Evolutionary conservation across 2,797 vertebrate genomes (phyloP), one percentile per base, ranked within the genome.

Genomic region (Sebastes taczanowskii): DNA sequence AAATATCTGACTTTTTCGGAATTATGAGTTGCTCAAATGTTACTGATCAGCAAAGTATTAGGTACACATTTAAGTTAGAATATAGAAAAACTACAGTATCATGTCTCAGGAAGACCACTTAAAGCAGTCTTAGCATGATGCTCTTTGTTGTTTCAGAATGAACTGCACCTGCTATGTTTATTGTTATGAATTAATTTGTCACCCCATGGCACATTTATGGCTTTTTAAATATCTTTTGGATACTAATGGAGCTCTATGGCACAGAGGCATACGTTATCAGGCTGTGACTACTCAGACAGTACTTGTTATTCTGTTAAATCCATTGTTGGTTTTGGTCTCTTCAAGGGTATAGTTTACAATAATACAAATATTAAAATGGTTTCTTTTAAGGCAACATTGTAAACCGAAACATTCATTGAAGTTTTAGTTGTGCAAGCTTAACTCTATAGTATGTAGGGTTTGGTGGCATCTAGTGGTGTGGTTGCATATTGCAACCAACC

Each of bases 391-490:
- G 5, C 5, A 0, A 22, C 1, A 18, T 32, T 18, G 23, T 29
- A 20, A 34, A 49, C 23, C 9, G 14, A 1, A 30, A 46, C 16
- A 46, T 46, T 30, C 27, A 7, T 32, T 18, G 23, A 1, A 20
- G 38, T 46, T 65, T 29, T 64, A 16, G 46, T 49, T 9, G 18
- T 0, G 46, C 0, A 49, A 49, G 46, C 46, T 49, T 49, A 20
- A 49, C 18, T 0, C 0, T 49, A 49, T 20, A 20, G 18, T 46
- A 1, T 46, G 42, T 49, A 49, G 3, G 46, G 0, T 20, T 49
- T 49, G 18, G 46, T 20, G 46, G 18, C 46, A 49, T 49, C 3
- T 8, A 49, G 46, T 49, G 46, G 46, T 49, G 46, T 9, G 46
- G 46, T 1, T 49, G 46, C 46, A 49, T 0, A 46, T 46, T 46